phyloP scores from a whole-genome alignment of 2,797 vertebrate genomes.

The Halcyon smyrnensis region DNA sequence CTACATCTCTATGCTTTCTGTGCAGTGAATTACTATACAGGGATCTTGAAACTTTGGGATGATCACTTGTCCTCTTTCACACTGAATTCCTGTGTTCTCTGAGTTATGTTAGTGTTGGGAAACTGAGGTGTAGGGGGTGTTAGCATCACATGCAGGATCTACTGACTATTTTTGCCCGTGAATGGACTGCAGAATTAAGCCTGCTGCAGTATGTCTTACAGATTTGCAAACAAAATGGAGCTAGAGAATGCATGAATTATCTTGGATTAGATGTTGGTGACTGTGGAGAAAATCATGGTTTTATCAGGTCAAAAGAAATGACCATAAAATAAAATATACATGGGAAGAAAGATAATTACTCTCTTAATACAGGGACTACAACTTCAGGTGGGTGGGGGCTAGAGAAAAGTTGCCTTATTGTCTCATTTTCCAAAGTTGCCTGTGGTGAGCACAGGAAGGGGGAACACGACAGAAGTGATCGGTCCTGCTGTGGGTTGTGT shows the following conservation, averaged over 20 bases:
- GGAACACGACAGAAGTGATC: not conserved
- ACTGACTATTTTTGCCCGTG: not conserved
- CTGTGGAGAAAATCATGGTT: not conserved
- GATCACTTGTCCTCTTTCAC: rapidly evolving
- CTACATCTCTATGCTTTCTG: not conserved
- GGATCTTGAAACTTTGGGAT: not conserved
- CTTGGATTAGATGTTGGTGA: not conserved
- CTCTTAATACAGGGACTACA: not conserved
- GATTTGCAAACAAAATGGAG: not conserved
- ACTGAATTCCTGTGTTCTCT: not conserved
- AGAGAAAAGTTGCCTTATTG: not conserved
- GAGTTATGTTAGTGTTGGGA: not conserved
- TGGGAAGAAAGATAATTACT: not conserved
- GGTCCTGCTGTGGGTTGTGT: not conserved
- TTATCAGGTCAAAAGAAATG: not conserved
- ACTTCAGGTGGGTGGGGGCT: not conserved
- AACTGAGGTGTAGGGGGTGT: too few relatives aligned
- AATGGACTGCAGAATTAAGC: not conserved
- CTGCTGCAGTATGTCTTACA: not conserved
- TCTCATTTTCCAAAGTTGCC: not conserved
- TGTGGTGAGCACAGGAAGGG: rapidly evolving
- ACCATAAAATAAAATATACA: not conserved
- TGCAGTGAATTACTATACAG: not conserved
- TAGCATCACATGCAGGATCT: not conserved
- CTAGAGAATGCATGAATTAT: not conserved